A percentile compares a stretch with the other conserved stretches of the same genome.
These are phyloP conservation scores for Cherax destructor DNA, from an alignment of 1,140 invertebrate genomes.

Conservation along the genomic window DNA sequence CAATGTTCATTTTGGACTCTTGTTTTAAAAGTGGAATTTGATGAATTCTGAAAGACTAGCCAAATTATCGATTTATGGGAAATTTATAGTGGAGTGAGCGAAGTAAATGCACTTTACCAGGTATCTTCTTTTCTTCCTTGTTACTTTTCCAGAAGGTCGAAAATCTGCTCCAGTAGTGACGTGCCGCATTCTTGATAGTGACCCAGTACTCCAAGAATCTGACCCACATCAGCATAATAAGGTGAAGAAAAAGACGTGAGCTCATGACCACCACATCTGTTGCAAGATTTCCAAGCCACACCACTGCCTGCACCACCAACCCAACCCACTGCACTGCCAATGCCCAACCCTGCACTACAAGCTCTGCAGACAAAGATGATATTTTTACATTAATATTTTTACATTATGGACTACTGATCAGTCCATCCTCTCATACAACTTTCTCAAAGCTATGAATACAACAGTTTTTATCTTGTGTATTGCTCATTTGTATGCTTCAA, in stretches of 20 bases:
- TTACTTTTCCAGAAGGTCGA: constrained; percentile 25
- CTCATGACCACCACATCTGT: constrained; percentile 68
- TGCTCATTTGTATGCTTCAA: no score
- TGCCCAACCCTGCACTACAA: constrained; percentile 38
- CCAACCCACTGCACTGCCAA: constrained; percentile 55
- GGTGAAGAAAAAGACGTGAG: constrained; percentile 58
- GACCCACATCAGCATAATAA: constrained; percentile 43
- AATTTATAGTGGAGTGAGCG: background rate
- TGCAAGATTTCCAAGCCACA: constrained; percentile 61
- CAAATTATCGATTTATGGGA: no score
- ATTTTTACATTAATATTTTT: no score
- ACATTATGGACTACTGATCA: no score
- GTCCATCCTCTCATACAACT: no score
- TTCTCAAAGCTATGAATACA: no score
- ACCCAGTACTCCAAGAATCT: constrained; percentile 48
- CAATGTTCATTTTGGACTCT: no score
- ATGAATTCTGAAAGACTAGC: no score
- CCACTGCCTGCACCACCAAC: constrained; percentile 42
- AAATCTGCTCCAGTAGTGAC: constrained; percentile 48
- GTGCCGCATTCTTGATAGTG: background rate
- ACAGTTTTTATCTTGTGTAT: no score
- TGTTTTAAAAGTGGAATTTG: no score
- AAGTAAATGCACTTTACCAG: constrained; percentile 14
- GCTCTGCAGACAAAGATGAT: constrained; percentile 26
- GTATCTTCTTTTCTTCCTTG: constrained; percentile 51